phyloP scores from a whole-genome alignment of 2,888 invertebrate species.

The Terebella lapidaria region DNA sequence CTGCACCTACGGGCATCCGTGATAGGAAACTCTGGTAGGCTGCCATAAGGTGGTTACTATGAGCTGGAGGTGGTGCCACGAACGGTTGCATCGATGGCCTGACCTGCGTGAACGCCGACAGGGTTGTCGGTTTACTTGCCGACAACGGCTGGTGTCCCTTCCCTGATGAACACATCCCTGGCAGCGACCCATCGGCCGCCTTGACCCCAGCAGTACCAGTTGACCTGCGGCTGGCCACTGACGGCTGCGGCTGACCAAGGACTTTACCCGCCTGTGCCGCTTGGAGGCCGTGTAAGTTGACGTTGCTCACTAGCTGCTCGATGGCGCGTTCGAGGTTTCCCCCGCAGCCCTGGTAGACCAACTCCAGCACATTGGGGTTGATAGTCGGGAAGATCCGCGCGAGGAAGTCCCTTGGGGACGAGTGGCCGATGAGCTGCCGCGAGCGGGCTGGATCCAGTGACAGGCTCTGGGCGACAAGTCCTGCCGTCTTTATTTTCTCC shows the following conservation, averaged over 20 bases:
- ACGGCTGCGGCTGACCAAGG: background rate
- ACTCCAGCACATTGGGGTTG: constrained; percentile 35
- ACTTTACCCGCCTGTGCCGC: background rate
- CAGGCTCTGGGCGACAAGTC: background rate
- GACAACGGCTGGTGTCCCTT: background rate
- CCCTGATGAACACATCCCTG: too few relatives aligned
- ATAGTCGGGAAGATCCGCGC: constrained; percentile 35
- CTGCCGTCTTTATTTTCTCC: constrained; percentile 13
- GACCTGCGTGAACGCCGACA: constrained; percentile 6
- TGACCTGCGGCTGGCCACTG: background rate
- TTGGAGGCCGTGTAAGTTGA: background rate
- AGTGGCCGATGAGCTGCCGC: constrained; percentile 16
- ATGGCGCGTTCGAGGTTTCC: constrained; percentile 34
- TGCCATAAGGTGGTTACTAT: background rate
- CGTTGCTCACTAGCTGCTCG: constrained; percentile 28
- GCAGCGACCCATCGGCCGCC: background rate
- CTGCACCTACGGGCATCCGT: background rate
- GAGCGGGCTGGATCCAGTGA: constrained; percentile 3
- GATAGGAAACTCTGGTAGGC: background rate
- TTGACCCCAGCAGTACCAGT: background rate
- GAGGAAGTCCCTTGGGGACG: constrained; percentile 31
- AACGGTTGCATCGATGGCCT: background rate
- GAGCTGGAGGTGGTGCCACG: background rate
- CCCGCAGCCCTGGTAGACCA: constrained; percentile 40
- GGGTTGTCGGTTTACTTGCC: background rate